Evolutionary conservation across 1,140 invertebrate genomes (phyloP), one percentile per base, ranked within the genome.

Genomic region (Episyrphus balteatus): DNA sequence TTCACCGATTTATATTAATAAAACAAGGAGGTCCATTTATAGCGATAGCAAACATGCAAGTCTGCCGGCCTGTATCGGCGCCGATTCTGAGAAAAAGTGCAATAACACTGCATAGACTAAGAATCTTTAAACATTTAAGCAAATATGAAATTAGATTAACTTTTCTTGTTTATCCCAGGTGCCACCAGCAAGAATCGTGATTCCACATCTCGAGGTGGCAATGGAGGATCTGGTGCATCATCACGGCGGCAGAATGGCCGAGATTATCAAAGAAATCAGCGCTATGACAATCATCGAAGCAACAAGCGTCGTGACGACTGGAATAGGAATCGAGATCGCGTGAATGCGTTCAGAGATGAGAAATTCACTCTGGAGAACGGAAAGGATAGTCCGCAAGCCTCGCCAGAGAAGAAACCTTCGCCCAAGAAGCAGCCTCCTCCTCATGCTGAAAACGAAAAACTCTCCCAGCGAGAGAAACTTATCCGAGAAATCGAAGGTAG

Each of bases 401-500:
- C 62, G 17, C 62, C 62, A 1, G 62, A 65, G 39, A 65, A 65
- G 48, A 58, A 63, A 30, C 10, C 21, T 12, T 47, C 48, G 8
- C 51, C 51, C 15, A 57, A 64, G 10, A 58, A 54, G 17, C 46
- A 13, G 46, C 54, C n/a, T 11, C 46, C 55, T 0, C n/a, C 21
- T 8, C 21, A 26, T 8, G 3, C 34, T 5, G 62, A 66, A 3
- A 58, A 63, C 40, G 62, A 66, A 21, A 66, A 66, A 43, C 53
- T 66, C 3, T 66, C 79, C 37, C 87, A 90, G 62, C 73, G 85
- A 37, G 91, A 90, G 60, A 74, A 83, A 37, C 73, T 95, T 18
- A 84, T 80, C 18, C 82, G 91, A 13, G 85, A 91, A 58, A 67
- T 96, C 18, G 81, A 81, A 47, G 77, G 77, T 41, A 81, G 84